These are phyloP conservation scores for Sanderia malayensis DNA, from an alignment of 30 jellyfish, hydroid and myxozoan species.

Conservation along the genomic window DNA sequence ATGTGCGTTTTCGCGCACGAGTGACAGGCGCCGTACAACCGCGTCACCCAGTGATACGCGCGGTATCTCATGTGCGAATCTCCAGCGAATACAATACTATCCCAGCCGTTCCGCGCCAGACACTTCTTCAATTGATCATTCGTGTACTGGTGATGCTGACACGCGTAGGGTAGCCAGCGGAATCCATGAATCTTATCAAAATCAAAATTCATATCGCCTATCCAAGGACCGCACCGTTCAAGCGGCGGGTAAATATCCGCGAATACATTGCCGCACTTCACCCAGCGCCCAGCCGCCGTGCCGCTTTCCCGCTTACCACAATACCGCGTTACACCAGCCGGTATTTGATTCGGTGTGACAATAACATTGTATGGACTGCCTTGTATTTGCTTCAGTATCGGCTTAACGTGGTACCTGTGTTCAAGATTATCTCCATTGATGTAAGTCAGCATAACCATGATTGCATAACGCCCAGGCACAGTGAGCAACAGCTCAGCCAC, in stretches of 20 bases:
- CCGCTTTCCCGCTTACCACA: conserved; percentile 79
- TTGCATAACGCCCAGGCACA: conserved; percentile 62
- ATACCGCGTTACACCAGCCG: conserved; percentile 59
- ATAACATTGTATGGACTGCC: conserved; percentile 78
- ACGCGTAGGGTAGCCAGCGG: conserved; percentile 90
- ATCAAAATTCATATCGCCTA: conserved; percentile 56
- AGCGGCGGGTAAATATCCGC: conserved; percentile 71
- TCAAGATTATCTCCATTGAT: conserved; percentile 70
- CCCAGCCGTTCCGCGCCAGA: conserved; percentile 75
- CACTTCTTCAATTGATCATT: conserved; percentile 84
- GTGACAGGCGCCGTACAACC: conserved; percentile 89
- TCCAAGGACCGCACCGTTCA: conserved; percentile 98
- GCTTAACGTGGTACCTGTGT: conserved; percentile 60
- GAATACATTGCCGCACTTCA: conserved; percentile 76
- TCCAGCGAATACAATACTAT: conserved; percentile 87
- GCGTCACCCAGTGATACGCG: conserved; percentile 96
- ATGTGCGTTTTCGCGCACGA: conserved; percentile 92
- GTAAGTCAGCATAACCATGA: conserved; percentile 73
- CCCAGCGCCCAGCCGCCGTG: conserved; percentile 80
- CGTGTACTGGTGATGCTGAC: conserved; percentile 89
- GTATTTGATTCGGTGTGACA: conserved; percentile 32
- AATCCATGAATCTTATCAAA: conserved; percentile 83
- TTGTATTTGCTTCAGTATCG: conserved; percentile 65
- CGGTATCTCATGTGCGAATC: conserved; percentile 97
- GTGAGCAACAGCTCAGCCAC: conserved; percentile 70